Evolutionary conservation across 1,140 invertebrate species (phyloP), one percentile per base, ranked within the genome.

Genomic region (Drosophila arizonae): DNA sequence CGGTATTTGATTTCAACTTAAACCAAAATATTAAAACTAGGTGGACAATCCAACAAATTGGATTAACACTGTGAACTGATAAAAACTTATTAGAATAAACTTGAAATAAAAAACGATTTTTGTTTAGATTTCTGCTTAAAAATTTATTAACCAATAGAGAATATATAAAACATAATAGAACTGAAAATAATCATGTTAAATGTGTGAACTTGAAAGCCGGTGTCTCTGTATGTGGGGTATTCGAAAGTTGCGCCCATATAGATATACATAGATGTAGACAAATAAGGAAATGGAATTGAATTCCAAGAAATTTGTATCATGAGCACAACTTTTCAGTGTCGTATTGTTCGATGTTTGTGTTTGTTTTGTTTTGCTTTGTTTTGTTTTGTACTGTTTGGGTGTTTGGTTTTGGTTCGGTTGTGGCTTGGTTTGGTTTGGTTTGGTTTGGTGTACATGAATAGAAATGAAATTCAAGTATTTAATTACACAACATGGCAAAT

Each of bases 401-500:
- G 58, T 45, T 85, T 77, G 51, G 73, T 76, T 56, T 72, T 70
- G 74, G 73, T 60, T 78, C 43, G 43, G 43, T 69, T 68, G 36
- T 39, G 36, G 36, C 36, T 39, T 73, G 82, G 80, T 79, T 17
- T 10, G 46, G 85, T 87, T 33, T 82, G 82, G 81, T 75, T 82
- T 72, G 79, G 80, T 82, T 87, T 81, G 81, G 85, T 87, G 81
- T 89, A 86, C 79, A 90, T 90, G 80, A 91, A 91, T 91, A 91
- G 81, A 90, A 90, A 90, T 90, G 82, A 90, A 90, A 90, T 90
- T 90, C 85, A 90, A 90, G 81, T 90, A 90, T 91, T 89, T 91
- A 91, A 91, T 91, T 91, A 91, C 90, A 91, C 90, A 91, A 91
- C 90, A 91, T 91, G 90, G 90, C 90, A 91, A 91, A 91, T 91